Base-by-base conservation (phyloP, 1,140 invertebrate species). In the Sipha flava region DNA sequence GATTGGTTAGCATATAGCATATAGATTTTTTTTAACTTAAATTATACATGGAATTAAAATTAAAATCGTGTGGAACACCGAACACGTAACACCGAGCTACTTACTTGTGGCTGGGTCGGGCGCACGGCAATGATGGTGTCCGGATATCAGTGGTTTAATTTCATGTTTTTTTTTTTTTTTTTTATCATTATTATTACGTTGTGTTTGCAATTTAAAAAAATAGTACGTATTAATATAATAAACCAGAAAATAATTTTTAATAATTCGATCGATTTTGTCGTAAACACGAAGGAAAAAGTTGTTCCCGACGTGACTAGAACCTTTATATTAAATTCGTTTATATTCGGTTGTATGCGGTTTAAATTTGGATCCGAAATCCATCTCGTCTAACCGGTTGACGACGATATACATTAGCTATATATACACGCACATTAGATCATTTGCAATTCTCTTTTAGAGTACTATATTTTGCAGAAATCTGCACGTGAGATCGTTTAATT, bases 1-100 rank as follows among this genome's bases (percentile, higher is more conserved):
- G 49, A 57, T 54, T 73, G 70, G 70, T 73, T 54, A 73, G 10
- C 23, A 59, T 59, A 26, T 26, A 14, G 31, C 40, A 6, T 73
- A 73, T 59, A 57, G 47, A 26, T 72, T 73, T 73, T 73, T 73
- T 34, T 37, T 64, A 49, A 31, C 68, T 72, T n/a, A 73, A 73
- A 73, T 54, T 73, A 73, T 52, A 73, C 70, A 49, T 10, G 47
- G 45, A 73, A 54, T 73, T 73, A 73, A 73, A 52, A 73, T 73
- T 52, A 73, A 73, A 73, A 73, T 73, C 70, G 29, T 52, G 70
- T 73, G 70, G 47, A 73, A 73, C 70, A 54, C 70, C 47, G 47
- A 73, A 73, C 70, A 54, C 70, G 70, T 73, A 73, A 73, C 47
- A 49, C n/a, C 72, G 72, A 40, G 72, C 72, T 77, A 57, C 72